These are phyloP conservation scores for Drosophila arizonae DNA, from an alignment of 1,140 invertebrate species.

Conservation along the genomic window DNA sequence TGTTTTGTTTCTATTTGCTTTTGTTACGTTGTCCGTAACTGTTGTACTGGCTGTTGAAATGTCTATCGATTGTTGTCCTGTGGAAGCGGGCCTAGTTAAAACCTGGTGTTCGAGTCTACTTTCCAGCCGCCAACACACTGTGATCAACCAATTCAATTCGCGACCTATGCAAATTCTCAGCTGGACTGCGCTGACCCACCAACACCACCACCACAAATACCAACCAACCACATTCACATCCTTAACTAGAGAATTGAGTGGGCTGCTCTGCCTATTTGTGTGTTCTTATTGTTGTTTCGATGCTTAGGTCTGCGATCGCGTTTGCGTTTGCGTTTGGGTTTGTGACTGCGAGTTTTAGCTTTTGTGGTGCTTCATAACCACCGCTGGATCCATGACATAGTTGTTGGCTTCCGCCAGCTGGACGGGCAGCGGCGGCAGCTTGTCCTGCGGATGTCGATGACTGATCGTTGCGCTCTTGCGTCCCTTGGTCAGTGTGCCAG, in stretches of 20 bases:
- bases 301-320: slow-evolving; percentile 46
- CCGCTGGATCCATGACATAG: slow-evolving; percentile 81
- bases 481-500: slow-evolving; percentile 84
- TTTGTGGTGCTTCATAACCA: slow-evolving; percentile 73
- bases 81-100: slow-evolving; percentile 13
- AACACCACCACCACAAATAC: slow-evolving; percentile 8
- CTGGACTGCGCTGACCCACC: slow-evolving; percentile 17
- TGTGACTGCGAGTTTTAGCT: slow-evolving; percentile 70
- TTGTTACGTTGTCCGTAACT: not conserved
- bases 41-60: slow-evolving; percentile 6
- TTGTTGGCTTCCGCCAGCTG: slow-evolving; percentile 81
- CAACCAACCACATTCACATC: slow-evolving; percentile 35
- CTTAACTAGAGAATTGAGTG: slow-evolving; percentile 68
- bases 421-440: slow-evolving; percentile 82
- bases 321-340: slow-evolving; percentile 38
- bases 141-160: slow-evolving; percentile 52
- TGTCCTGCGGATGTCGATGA: slow-evolving; percentile 85
- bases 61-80: slow-evolving; percentile 7
- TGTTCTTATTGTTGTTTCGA: not conserved
- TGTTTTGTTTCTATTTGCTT: not conserved
- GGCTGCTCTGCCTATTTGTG: slow-evolving; percentile 35
- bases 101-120: slow-evolving; percentile 17
- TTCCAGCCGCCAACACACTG: slow-evolving; percentile 62
- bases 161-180: slow-evolving; percentile 63
- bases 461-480: slow-evolving; percentile 85